Conservation (phyloP, 2,888 invertebrate species). For the Pteria penguin region DNA sequence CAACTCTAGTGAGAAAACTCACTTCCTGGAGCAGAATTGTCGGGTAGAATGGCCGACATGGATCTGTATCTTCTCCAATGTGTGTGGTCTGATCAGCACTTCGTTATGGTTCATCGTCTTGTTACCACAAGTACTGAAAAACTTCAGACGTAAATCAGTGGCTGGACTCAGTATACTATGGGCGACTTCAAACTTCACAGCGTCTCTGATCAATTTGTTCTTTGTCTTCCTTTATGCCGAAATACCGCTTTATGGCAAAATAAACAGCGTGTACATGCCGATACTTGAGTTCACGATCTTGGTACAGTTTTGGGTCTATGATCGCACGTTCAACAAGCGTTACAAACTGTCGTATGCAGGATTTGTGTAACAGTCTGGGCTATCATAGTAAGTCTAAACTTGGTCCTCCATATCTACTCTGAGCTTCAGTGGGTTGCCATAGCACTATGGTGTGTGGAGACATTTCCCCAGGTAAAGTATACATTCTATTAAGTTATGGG, state of each 20-base stretch:
- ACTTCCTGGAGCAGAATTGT: constrained; percentile 58
- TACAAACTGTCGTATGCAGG: constrained; percentile 44
- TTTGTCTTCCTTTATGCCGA: constrained; percentile 55
- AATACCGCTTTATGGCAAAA: constrained; percentile 56
- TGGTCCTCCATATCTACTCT: constrained; percentile 38
- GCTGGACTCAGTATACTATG: constrained; percentile 57
- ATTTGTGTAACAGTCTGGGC: constrained; percentile 52
- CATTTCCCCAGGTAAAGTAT: constrained; percentile 59
- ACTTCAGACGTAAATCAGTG: constrained; percentile 62
- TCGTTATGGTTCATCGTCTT: constrained; percentile 61
- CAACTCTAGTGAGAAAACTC: too few species aligned
- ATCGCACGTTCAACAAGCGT: constrained; percentile 27
- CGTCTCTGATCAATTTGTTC: constrained; percentile 59
- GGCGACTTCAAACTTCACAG: constrained; percentile 64
- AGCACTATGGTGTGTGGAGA: constrained; percentile 59
- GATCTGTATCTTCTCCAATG: constrained; percentile 55
- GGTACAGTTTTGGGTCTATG: constrained; percentile 59
- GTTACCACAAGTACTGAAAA: constrained; percentile 63
- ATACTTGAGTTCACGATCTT: constrained; percentile 56
- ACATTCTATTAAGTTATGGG: too few species aligned
- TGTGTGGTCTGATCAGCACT: constrained; percentile 57
- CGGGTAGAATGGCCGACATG: constrained; percentile 54
- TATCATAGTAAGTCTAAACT: constrained; percentile 46
- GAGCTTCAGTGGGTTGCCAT: constrained; percentile 58
- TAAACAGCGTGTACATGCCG: constrained; percentile 59